Conservation (phyloP, 2,797 vertebrate species). For the Amblyopsis hoosieri region DNA sequence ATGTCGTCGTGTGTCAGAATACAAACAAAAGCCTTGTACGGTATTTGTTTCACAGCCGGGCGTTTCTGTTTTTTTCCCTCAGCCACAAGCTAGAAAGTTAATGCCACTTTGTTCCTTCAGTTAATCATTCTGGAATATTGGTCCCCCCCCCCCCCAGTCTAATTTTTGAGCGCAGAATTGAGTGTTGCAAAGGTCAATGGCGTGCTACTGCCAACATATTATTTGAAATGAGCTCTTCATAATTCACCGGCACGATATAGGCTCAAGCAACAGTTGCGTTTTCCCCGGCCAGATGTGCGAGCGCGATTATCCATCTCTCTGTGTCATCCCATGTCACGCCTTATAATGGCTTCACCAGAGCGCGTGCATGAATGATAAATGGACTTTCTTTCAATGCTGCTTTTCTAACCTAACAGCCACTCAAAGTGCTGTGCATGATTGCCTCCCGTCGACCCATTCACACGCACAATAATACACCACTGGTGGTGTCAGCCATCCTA, state of each 20-base stretch:
- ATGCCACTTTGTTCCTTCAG: slow-evolving; percentile 21
- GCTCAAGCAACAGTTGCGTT: slow-evolving; percentile 37
- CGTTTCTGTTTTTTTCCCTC: slow-evolving; percentile 1
- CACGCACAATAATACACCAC: too few species aligned
- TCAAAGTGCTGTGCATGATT: background rate
- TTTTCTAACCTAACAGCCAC: too few species aligned
- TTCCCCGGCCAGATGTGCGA: too few species aligned
- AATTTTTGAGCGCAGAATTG: slow-evolving; percentile 39
- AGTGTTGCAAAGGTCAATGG: slow-evolving; percentile 60
- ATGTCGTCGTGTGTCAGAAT: background rate
- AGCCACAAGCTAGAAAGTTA: slow-evolving; percentile 17
- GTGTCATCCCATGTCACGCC: slow-evolving; percentile 17
- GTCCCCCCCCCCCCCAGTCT: slow-evolving; percentile 14
- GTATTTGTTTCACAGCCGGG: background rate
- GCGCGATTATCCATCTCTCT: too few species aligned
- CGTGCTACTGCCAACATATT: slow-evolving; percentile 51
- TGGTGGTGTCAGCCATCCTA: too few species aligned
- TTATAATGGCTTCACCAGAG: slow-evolving; percentile 17
- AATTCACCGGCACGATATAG: slow-evolving; percentile 29
- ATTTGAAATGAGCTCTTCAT: slow-evolving; percentile 39
- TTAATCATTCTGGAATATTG: slow-evolving; percentile 17
- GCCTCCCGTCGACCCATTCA: too few species aligned
- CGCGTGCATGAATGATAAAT: too few species aligned
- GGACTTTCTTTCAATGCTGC: too few species aligned
- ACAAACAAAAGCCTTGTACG: background rate